Evolutionary conservation across 2,113 vertebrate species (phyloP).

Genomic region (Chionis minor): DNA sequence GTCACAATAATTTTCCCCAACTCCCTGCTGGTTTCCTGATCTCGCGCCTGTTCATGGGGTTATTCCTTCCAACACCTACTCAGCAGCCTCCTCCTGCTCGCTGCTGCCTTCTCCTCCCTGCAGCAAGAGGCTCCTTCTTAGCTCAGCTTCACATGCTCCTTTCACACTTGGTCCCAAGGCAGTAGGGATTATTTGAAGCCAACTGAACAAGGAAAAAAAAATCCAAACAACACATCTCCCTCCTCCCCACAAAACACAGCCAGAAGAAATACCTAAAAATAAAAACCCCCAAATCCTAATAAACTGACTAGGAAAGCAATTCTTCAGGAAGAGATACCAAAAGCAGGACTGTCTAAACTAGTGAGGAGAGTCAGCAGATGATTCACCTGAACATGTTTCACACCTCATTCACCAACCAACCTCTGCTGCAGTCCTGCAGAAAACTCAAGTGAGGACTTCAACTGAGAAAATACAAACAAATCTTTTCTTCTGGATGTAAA

Average conservation of each 20-base stretch:
- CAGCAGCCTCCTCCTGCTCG: not conserved
- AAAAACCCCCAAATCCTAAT: rapidly evolving
- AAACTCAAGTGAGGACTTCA: not conserved
- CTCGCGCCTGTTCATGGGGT: rapidly evolving
- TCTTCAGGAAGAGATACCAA: not conserved
- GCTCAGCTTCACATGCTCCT: not conserved
- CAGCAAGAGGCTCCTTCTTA: not conserved
- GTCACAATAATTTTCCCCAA: not conserved
- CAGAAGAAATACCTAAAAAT: not conserved
- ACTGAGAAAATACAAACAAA: not conserved
- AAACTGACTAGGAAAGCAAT: not conserved
- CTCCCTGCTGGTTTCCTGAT: not conserved
- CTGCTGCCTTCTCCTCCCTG: not conserved
- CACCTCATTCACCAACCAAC: not conserved
- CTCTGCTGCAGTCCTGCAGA: not conserved
- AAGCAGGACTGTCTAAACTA: not conserved
- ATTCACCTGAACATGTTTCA: not conserved
- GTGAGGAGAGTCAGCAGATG: not conserved
- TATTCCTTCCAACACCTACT: not conserved
- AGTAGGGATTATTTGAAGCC: not conserved
- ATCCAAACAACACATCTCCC: not conserved
- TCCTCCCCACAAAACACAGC: not conserved
- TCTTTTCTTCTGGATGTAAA: not conserved
- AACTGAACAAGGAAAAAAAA: not conserved
- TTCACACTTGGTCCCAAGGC: not conserved